Evolutionary conservation across 2,113 vertebrate species (phyloP), one percentile per base, ranked within the genome.

Genomic region (Ictidomys tridecemlineatus): DNA sequence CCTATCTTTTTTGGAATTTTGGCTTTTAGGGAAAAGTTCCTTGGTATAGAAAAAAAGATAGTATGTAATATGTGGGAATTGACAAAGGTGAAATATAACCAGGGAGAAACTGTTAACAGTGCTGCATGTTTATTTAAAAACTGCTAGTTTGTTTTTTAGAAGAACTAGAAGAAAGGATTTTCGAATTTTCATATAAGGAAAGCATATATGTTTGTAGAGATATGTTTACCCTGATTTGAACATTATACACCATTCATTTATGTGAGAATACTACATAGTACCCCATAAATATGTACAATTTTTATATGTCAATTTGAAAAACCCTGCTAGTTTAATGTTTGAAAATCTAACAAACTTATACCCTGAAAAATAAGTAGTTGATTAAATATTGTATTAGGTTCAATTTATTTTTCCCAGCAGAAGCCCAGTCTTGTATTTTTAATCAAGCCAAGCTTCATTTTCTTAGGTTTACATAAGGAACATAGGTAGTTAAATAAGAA

Each of bases 321-420:
- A 84, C 32, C 39, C 39, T 69, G n/a, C 84, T 92, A 8, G 24
- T 91, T 87, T 58, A 70, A 85, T 69, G 34, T 84, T n/a, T 78
- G 77, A 74, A 94, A 84, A 90, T 73, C 14, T 67, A 39, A 91
- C 4, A 95, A n/a, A 70, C 39, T 56, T 30, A 74, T 85, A 58
- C 12, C 18, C 63, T 88, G 58, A 96, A 86, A 58, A 91, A 79
- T 58, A 87, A 32, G 16, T 79, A 24, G 67, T 34, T 34, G 63
- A 45, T 24, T 42, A 20, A 85, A 48, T 96, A 51, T 20, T 93
- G 7, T 77, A 34, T 65, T 82, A 86, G n/a, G 17, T 48, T 96
- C 51, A 37, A 48, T 95, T 89, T 91, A 51, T 96, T 84, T 95
- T 87, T 95, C 34, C 39, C 51, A 48, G 58, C 53, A 58, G 34